Percentiles rank a stretch among this genome's conserved stretches.
Evolutionary conservation across 2,113 vertebrate species (phyloP).

Genomic region (Galemys pyrenaicus): DNA sequence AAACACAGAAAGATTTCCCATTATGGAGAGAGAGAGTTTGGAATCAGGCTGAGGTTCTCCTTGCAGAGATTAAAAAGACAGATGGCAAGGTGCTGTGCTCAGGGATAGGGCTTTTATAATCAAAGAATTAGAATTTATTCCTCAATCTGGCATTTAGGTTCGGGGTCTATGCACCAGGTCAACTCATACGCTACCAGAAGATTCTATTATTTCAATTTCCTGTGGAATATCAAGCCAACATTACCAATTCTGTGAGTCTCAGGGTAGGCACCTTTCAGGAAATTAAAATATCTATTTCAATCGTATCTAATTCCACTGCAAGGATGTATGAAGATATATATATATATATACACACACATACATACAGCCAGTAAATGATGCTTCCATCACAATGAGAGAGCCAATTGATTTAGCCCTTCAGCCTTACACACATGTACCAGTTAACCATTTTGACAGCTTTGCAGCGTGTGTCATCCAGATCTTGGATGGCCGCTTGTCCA

Average conservation of each 20-base stretch:
- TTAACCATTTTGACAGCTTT: neutral
- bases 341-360: neutral
- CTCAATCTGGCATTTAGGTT: conserved; percentile 56
- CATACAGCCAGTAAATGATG: neutral
- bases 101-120: conserved; percentile 60
- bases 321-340: neutral
- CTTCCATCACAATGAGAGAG: neutral
- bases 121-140: conserved; percentile 66
- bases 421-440: neutral
- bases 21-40: conserved; percentile 68
- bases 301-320: conserved; percentile 14
- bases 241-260: conserved; percentile 46
- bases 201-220: conserved; percentile 66
- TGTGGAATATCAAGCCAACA: conserved; percentile 7
- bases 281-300: conserved; percentile 62
- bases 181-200: conserved; percentile 47
- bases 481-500: neutral
- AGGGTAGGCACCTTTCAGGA: conserved; percentile 34
- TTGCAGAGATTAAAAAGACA: conserved; percentile 75
- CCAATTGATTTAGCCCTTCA: neutral
- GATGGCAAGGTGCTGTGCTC: conserved; percentile 60
- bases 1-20: conserved; percentile 75
- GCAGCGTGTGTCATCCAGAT: neutral
- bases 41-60: conserved; percentile 62
- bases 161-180: conserved; percentile 23